phyloP scores from a whole-genome alignment of 1,140 invertebrate genomes.

The Oreohelix idahoensis region DNA sequence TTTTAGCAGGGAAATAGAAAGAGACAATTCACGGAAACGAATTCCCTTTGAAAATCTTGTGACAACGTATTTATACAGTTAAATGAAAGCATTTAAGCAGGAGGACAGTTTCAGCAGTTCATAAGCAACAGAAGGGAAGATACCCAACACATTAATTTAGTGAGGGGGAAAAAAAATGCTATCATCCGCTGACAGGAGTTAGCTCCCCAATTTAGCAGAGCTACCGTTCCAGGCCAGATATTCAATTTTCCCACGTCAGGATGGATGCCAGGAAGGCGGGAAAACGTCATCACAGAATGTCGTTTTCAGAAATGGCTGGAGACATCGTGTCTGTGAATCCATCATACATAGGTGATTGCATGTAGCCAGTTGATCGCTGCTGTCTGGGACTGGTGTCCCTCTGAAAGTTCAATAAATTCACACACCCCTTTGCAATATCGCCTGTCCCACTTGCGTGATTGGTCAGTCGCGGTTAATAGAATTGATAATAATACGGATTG shows the following conservation, averaged over 20 bases:
- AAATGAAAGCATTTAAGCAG: background rate
- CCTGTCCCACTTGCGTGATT: constrained; percentile 37
- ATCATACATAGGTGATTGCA: constrained; percentile 22
- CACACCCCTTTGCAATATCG: constrained; percentile 22
- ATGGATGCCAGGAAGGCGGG: constrained; percentile 3
- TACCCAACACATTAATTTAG: constrained; percentile 8
- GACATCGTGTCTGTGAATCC: constrained; percentile 11
- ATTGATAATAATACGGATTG: constrained; percentile 40
- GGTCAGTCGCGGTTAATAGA: constrained; percentile 44
- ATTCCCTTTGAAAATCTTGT: background rate
- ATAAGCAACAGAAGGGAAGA: background rate
- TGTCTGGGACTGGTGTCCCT: constrained; percentile 21
- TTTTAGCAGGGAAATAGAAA: background rate
- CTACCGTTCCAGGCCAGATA: background rate
- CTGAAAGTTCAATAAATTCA: constrained; percentile 30
- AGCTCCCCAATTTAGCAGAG: constrained; percentile 1
- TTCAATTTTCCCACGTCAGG: constrained; percentile 19
- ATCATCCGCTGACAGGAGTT: background rate
- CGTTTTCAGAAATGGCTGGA: constrained; percentile 25
- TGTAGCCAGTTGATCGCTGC: constrained; percentile 30
- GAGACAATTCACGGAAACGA: background rate
- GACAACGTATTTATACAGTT: background rate
- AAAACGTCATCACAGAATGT: constrained; percentile 16
- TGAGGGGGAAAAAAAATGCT: constrained; percentile 2
- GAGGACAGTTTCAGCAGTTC: background rate